Percentiles rank a stretch among this genome's conserved stretches.
Conservation (phyloP, 2,113 vertebrate genomes). For the Megaptera novaeangliae region DNA sequence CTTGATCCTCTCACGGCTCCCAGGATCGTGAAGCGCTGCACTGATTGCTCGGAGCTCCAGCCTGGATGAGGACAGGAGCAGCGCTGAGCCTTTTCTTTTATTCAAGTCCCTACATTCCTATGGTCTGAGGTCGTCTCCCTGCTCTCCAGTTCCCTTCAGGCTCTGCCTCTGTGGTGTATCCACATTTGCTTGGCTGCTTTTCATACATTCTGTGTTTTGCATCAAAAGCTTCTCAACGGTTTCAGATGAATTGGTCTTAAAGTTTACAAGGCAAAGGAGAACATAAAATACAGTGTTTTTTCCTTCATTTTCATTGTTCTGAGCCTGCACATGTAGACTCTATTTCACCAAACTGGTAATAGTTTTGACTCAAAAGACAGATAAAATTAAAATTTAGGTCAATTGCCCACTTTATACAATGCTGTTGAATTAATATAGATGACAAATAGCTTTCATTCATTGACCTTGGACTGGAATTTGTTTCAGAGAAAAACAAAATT, state of each 20-base stretch:
- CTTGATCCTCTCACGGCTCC: neutral
- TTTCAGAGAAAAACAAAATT: neutral
- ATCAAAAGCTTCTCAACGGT: constrained; percentile 50
- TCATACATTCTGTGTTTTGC: constrained; percentile 53
- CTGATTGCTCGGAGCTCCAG: neutral
- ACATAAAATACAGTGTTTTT: neutral
- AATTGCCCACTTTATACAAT: neutral
- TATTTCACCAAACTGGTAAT: constrained; percentile 32
- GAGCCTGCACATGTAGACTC: neutral
- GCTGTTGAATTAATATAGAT: neutral
- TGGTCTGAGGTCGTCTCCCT: constrained; percentile 11
- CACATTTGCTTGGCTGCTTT: constrained; percentile 55
- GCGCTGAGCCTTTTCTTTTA: neutral
- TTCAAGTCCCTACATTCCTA: neutral
- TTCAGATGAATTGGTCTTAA: constrained; percentile 15
- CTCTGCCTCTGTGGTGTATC: neutral
- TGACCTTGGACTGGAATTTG: neutral
- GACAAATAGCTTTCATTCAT: neutral
- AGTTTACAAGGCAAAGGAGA: constrained; percentile 38
- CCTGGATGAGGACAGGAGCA: neutral
- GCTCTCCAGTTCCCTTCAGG: constrained; percentile 7
- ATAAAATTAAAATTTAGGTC: constrained; percentile 26
- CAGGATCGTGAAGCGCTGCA: neutral
- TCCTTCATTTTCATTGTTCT: constrained; percentile 32
- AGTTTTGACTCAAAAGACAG: constrained; percentile 3